These are phyloP conservation scores for Hestina assimilis DNA, from an alignment of 1,140 invertebrate genomes.

Conservation along the genomic window DNA sequence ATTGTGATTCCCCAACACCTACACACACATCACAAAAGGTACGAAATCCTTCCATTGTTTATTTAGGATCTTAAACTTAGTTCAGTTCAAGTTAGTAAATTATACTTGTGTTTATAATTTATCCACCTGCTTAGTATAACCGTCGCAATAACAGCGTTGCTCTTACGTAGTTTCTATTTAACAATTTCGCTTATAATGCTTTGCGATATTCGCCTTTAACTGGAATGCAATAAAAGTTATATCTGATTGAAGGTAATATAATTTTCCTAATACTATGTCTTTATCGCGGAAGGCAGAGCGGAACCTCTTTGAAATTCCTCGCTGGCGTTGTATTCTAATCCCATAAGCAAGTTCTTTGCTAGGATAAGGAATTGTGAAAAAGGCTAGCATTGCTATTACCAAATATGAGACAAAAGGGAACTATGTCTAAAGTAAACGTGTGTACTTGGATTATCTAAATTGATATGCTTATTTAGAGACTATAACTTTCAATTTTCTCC, in stretches of 20 bases:
- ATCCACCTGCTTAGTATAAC: slow-evolving; percentile 41
- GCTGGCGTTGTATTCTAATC: slow-evolving; percentile 29
- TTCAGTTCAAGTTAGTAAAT: slow-evolving; percentile 9
- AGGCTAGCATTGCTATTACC: slow-evolving; percentile 8
- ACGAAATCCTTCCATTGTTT: slow-evolving; percentile 4
- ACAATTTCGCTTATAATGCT: slow-evolving; percentile 37
- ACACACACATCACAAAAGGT: slow-evolving; percentile 12
- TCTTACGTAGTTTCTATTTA: slow-evolving; percentile 39
- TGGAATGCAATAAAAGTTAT: slow-evolving; percentile 11
- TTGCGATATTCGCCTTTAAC: slow-evolving; percentile 21
- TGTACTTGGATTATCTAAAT: neutral
- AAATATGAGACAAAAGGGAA: slow-evolving; percentile 3
- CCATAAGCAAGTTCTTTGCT: slow-evolving; percentile 29
- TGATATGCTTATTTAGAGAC: neutral
- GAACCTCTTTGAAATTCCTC: slow-evolving; percentile 37
- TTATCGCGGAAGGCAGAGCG: slow-evolving; percentile 48
- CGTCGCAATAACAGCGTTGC: slow-evolving; percentile 39
- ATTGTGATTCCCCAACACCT: slow-evolving; percentile 10
- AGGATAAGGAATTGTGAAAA: slow-evolving; percentile 23
- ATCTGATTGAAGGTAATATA: slow-evolving; percentile 19
- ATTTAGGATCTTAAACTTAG: slow-evolving; percentile 15
- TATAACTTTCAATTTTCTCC: neutral
- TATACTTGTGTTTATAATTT: slow-evolving; percentile 29
- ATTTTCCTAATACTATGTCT: slow-evolving; percentile 42
- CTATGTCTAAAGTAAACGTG: neutral